A percentile compares a stretch with the other conserved stretches of the same genome.
Evolutionary conservation across 2,113 vertebrate genomes (phyloP).

Genomic region (Burhinus bistriatus): DNA sequence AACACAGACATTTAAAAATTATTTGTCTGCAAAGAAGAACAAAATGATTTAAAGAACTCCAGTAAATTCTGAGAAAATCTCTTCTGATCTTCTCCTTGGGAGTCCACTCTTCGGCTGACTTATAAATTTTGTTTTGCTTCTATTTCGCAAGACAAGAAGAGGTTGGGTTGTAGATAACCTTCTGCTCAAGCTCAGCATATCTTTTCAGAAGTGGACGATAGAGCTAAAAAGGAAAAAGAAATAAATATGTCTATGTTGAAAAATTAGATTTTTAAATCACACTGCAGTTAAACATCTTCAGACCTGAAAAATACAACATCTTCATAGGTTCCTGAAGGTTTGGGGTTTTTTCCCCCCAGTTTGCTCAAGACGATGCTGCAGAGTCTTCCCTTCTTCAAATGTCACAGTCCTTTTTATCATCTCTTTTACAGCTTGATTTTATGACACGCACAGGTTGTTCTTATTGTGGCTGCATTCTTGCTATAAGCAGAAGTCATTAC

Average conservation of each 20-base stretch:
- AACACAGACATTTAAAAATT: constrained; percentile 30
- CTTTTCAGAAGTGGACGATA: constrained; percentile 72
- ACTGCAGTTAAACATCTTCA: not conserved
- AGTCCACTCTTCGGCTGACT: not conserved
- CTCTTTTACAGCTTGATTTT: constrained; percentile 48
- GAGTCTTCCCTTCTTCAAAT: not conserved
- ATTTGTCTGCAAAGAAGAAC: constrained; percentile 10
- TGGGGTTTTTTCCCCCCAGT: not conserved
- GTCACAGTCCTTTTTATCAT: not conserved
- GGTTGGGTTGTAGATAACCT: constrained; percentile 40
- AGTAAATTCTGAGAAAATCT: constrained; percentile 44
- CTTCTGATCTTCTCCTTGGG: constrained; percentile 34
- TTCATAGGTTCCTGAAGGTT: not conserved
- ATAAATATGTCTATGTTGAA: not conserved
- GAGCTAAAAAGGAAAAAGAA: constrained; percentile 63
- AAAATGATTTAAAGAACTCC: constrained; percentile 15
- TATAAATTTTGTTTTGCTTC: constrained; percentile 41
- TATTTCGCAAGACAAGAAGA: constrained; percentile 31
- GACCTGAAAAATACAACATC: not conserved
- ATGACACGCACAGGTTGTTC: not conserved
- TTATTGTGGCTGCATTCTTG: not conserved
- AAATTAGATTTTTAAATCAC: constrained; percentile 6
- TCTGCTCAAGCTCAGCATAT: constrained; percentile 73
- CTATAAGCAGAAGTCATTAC: constrained; percentile 31
- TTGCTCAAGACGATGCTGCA: not conserved